phyloP scores from a whole-genome alignment of 2,888 invertebrate genomes.

The Nomada hirtipes region DNA sequence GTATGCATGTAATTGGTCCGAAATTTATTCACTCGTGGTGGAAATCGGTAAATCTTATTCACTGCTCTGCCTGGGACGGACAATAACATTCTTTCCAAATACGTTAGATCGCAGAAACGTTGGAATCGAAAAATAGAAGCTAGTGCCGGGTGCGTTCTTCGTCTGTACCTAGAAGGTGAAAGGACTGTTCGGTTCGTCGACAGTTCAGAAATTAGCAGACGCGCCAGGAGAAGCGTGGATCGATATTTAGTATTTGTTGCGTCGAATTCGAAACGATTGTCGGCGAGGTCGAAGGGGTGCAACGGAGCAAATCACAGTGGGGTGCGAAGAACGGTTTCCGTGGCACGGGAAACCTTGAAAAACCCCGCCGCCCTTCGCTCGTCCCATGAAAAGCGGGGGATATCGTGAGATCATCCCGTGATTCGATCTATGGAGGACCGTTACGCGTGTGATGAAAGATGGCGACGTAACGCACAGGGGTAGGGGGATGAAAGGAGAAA shows the following conservation, averaged over 20 bases:
- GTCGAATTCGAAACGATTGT: conserved; percentile 29
- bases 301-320: not conserved
- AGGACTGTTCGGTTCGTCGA: conserved; percentile 26
- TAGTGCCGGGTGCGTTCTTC: not conserved
- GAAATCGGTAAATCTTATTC: no score
- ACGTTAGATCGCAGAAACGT: not conserved
- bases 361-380: conserved; percentile 48
- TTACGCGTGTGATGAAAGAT: conserved; percentile 62
- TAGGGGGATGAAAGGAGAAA: conserved; percentile 27
- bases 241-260: conserved; percentile 55
- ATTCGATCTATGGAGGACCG: conserved; percentile 74
- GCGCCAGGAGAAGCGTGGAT: conserved; percentile 30
- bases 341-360: conserved; percentile 57
- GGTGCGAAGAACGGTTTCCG: conserved; percentile 24
- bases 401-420: conserved; percentile 74
- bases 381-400: conserved; percentile 47
- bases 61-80: no score
- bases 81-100: not conserved
- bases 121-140: not conserved
- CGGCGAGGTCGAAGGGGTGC: conserved; percentile 26
- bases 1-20: no score
- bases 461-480: conserved; percentile 22
- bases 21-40: no score
- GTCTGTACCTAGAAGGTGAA: not conserved
- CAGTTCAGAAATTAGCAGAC: conserved; percentile 55